Percentiles rank a stretch among this genome's conserved stretches.
These are phyloP conservation scores for Sphaerophoria taeniata DNA, from an alignment of 2,888 invertebrate species.

Conservation along the genomic window DNA sequence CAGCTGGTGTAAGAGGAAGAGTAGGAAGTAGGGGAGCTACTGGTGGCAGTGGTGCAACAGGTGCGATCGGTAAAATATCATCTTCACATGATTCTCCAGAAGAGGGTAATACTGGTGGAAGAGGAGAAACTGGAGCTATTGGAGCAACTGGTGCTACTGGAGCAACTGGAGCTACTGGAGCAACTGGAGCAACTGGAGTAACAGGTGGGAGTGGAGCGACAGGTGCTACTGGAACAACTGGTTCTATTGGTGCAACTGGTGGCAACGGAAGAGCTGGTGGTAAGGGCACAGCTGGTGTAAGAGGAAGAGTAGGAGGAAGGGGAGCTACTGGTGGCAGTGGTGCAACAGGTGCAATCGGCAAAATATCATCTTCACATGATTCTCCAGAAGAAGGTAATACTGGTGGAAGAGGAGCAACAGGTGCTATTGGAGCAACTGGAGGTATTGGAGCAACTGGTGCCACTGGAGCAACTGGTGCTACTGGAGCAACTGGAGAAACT, in stretches of 20 bases:
- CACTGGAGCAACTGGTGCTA: conserved; percentile 16
- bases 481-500: conserved; percentile 28
- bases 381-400: too few relatives aligned
- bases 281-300: not conserved
- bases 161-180: too few relatives aligned
- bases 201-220: not conserved
- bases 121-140: too few relatives aligned
- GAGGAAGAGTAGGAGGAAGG: not conserved
- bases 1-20: not conserved
- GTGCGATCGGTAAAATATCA: not conserved
- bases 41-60: not conserved
- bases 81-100: not conserved
- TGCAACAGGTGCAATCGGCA: not conserved
- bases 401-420: not conserved
- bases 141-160: too few relatives aligned
- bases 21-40: not conserved
- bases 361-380: too few relatives aligned
- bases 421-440: conserved; percentile 36
- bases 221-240: not conserved
- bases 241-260: not conserved
- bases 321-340: not conserved
- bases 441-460: not conserved
- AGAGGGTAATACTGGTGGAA: too few relatives aligned
- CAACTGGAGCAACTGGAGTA: too few relatives aligned
- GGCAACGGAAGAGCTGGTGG: not conserved